These are phyloP conservation scores for Enteromius fasciolatus DNA, from an alignment of 2,797 vertebrate species.

Conservation along the genomic window DNA sequence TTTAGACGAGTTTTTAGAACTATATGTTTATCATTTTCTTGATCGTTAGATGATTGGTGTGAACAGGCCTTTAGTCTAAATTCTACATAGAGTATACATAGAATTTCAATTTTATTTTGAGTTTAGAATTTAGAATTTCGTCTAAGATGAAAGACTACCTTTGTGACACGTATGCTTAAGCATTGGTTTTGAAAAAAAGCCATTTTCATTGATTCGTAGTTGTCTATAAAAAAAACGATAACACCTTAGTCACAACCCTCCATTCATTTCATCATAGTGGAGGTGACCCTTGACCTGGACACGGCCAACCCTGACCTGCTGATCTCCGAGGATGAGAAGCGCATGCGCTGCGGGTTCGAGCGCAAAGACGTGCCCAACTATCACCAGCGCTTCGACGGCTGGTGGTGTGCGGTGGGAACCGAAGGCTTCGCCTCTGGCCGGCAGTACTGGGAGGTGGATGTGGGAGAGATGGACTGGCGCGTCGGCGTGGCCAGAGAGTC, in stretches of 20 bases:
- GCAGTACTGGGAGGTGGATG: slow-evolving; percentile 82
- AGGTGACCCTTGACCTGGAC: slow-evolving; percentile 79
- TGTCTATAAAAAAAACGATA: background rate
- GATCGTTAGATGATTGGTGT: no score
- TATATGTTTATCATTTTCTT: no score
- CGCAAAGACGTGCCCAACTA: slow-evolving; percentile 77
- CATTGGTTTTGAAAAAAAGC: background rate
- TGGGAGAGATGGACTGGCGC: slow-evolving; percentile 82
- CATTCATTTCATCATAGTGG: slow-evolving; percentile 65
- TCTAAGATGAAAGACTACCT: background rate
- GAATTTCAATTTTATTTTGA: background rate
- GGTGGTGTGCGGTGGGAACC: slow-evolving; percentile 78
- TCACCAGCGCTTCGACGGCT: slow-evolving; percentile 80
- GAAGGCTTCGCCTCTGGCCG: slow-evolving; percentile 75
- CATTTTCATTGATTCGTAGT: background rate
- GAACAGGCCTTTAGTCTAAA: background rate
- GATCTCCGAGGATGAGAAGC: slow-evolving; percentile 76
- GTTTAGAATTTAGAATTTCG: background rate
- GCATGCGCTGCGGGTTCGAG: slow-evolving; percentile 79
- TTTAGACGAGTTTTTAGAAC: no score
- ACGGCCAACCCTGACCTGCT: slow-evolving; percentile 81
- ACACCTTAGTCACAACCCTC: background rate
- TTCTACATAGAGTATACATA: background rate
- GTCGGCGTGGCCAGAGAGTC: slow-evolving; percentile 80
- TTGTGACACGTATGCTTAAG: background rate